Base-by-base conservation (phyloP, 1,140 invertebrate species). In the Aradophagus sp. region DNA sequence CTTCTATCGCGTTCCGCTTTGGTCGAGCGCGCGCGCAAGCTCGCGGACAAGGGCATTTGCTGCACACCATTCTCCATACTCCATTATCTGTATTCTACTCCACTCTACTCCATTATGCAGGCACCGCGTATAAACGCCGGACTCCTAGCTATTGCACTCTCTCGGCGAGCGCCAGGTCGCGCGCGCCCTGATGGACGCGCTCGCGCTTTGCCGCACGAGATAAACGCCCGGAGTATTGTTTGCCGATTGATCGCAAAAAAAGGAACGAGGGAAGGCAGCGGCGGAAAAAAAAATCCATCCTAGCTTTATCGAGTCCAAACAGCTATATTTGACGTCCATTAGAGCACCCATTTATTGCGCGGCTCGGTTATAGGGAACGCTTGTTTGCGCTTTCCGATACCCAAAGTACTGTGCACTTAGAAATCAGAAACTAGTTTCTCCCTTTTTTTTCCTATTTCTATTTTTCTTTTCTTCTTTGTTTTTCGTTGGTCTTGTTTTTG, bases 1-100 rank as follows among this genome's bases (percentile, higher is more conserved):
- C 63, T 32, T 47, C 14, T 53, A 38, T 66, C 52, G 14, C 50
- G 32, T 26, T 50, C 42, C 39, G 38, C 44, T 13, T 44, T 11
- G n/a, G 34, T 26, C 52, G 8, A 34, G 23, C 59, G 50, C 34
- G 45, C 41, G 58, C 52, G 47, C 41, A 20, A 29, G 38, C 15
- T 19, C 61, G 52, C 44, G 36, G 45, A 67, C 73, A 61, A 61
- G 52, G 74, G 63, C 72, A 73, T 78, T 79, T 62, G 75, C 77
- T 76, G 66, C 76, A 75, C 75, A 71, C 79, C 78, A 83, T 82
- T 82, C 78, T 80, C 77, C 78, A 80, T 81, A 84, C 82, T 85
- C 81, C 77, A 85, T 85, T 85, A 83, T 84, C 81, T 74, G 74
- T 78, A 80, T 78, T 83, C 80, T 80, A 81, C 78, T 82, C 79